These are phyloP conservation scores for Lepisosteus osseus DNA, from an alignment of 2,113 vertebrate genomes.

Conservation along the genomic window DNA sequence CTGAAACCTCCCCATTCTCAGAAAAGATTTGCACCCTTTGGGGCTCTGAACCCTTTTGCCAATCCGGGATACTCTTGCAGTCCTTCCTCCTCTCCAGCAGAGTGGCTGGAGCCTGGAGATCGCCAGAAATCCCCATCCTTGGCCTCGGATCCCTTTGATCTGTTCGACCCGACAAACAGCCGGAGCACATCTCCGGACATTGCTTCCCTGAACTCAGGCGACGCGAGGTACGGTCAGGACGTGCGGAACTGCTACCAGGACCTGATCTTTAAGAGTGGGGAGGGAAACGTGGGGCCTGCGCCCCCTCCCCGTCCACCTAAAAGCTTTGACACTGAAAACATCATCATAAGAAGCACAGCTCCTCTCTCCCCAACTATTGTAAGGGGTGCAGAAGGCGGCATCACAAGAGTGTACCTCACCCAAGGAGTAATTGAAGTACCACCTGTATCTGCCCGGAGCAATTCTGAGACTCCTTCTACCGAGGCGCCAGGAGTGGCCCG, in stretches of 20 bases:
- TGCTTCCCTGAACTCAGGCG: conserved; percentile 49
- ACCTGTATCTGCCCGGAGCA: conserved; percentile 42
- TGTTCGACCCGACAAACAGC: conserved; percentile 42
- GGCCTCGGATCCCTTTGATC: conserved; percentile 46
- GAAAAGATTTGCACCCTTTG: conserved; percentile 88
- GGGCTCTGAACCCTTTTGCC: conserved; percentile 85
- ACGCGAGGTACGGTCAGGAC: conserved; percentile 45
- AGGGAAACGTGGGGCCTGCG: conserved; percentile 28
- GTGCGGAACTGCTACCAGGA: conserved; percentile 30
- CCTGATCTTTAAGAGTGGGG: conserved; percentile 27
- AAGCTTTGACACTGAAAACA: conserved; percentile 54
- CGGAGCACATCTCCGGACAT: conserved; percentile 62
- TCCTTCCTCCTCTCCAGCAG: conserved; percentile 39
- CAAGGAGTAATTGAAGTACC: conserved; percentile 52
- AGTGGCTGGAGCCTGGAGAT: conserved; percentile 62
- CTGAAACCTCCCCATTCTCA: conserved; percentile 75
- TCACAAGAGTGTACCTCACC: conserved; percentile 58
- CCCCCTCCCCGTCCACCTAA: conserved; percentile 58
- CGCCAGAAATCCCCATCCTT: conserved; percentile 35
- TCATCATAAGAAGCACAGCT: conserved; percentile 49
- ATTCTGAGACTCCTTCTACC: conserved; percentile 28
- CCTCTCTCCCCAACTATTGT: conserved; percentile 66
- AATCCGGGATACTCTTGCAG: conserved; percentile 56
- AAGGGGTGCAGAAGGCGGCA: conserved; percentile 64
- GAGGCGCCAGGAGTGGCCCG: conserved; percentile 35